These are phyloP conservation scores for Lagopus muta DNA, from an alignment of 2,113 vertebrate species.

Conservation along the genomic window DNA sequence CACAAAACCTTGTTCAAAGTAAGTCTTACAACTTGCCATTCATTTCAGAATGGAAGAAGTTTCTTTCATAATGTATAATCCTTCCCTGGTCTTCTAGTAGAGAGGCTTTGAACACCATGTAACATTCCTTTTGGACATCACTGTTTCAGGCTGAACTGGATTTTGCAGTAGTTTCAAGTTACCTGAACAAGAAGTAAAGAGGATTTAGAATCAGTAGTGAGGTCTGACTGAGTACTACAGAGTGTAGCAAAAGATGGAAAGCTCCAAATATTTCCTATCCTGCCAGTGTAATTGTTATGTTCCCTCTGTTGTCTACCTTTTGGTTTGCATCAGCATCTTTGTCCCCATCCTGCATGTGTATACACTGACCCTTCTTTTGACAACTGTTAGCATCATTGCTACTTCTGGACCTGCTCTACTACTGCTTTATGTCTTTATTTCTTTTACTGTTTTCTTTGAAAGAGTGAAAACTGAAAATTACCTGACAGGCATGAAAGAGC, in stretches of 20 bases:
- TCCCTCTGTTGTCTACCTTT: neutral
- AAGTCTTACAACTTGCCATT: neutral
- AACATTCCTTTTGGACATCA: neutral
- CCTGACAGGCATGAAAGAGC: neutral
- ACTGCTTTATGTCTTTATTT: neutral
- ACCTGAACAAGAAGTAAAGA: neutral
- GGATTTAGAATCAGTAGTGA: neutral
- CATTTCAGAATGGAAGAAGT: neutral
- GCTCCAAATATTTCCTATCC: neutral
- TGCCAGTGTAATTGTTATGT: neutral
- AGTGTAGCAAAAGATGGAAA: neutral
- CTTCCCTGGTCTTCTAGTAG: neutral
- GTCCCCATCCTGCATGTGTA: rapidly evolving
- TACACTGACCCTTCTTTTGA: neutral
- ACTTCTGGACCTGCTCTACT: neutral
- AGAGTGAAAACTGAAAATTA: neutral
- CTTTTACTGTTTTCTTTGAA: too few species aligned
- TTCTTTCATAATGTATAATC: neutral
- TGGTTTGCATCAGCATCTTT: neutral
- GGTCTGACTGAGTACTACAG: neutral
- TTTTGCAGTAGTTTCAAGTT: neutral
- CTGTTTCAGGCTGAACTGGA: neutral
- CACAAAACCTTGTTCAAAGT: neutral
- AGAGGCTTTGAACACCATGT: neutral
- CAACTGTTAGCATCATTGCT: neutral